Conservation (phyloP, 2,797 vertebrate species). For the Coregonus suidteri region DNA sequence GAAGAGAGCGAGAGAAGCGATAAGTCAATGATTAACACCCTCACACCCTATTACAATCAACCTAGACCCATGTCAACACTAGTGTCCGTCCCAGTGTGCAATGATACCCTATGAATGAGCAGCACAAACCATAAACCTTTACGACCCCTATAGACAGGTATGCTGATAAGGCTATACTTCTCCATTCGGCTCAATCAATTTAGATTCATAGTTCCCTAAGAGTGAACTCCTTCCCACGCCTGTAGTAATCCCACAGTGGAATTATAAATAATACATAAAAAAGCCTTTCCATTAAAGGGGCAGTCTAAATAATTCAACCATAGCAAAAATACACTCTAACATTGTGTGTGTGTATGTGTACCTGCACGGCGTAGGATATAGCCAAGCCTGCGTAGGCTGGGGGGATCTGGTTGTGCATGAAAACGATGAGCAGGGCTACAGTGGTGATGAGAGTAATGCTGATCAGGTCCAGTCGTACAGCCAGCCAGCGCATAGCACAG, state of each 20-base stretch:
- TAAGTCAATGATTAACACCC: constrained; percentile 46
- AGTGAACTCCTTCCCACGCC: not conserved
- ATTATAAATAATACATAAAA: constrained; percentile 11
- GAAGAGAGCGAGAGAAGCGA: constrained; percentile 20
- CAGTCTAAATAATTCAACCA: not conserved
- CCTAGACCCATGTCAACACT: constrained; percentile 8
- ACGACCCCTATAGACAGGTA: constrained; percentile 24
- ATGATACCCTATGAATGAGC: constrained; percentile 4
- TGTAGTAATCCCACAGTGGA: not conserved
- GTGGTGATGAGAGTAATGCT: constrained; percentile 78
- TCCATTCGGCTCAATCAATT: constrained; percentile 27
- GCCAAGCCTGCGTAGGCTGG: constrained; percentile 83
- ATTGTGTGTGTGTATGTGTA: constrained; percentile 45
- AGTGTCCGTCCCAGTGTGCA: not conserved
- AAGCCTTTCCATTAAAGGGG: not conserved
- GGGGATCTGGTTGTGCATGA: constrained; percentile 81
- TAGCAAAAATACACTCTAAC: not conserved
- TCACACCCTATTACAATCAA: constrained; percentile 23
- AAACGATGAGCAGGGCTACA: constrained; percentile 78
- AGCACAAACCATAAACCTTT: constrained; percentile 28
- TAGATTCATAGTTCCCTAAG: constrained; percentile 18
- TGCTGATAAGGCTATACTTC: constrained; percentile 28
- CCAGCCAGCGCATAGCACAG: constrained; percentile 83
- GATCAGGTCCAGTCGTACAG: constrained; percentile 83
- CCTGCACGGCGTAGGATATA: constrained; percentile 83